Base-by-base conservation (phyloP, 2,888 invertebrate genomes). In the Troides oblongomaculatus region DNA sequence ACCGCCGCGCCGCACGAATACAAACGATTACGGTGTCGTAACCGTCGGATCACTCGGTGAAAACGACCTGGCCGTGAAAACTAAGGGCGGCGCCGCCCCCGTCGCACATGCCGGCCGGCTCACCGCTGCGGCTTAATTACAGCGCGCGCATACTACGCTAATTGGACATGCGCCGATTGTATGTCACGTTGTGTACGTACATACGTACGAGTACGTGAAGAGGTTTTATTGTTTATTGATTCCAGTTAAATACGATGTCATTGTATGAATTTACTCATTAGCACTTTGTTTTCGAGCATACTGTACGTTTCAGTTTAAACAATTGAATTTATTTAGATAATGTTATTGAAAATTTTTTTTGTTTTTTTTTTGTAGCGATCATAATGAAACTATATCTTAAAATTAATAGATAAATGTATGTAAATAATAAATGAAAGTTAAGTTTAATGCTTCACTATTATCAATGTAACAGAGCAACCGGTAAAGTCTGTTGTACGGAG, bases 11-110 rank as follows among this genome's bases (percentile, higher is more conserved):
- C 30, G 79, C 85, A 82, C 75, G 75, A 84, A 80, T 80, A 77
- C 80, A 78, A 78, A 78, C 73, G 76, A 78, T 80, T 83, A 80
- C 81, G 77, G 76, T 79, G 75, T 78, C 77, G 76, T 77, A 79
- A 79, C 80, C 79, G 62, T 80, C 77, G 76, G 80, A 80, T 84
- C 78, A 82, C 79, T 71, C 71, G 77, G 77, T 73, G 77, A 80
- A 83, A 85, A 84, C 81, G 78, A 77, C 80, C 80, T 86, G 86
- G 79, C 87, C 87, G 82, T 88, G 88, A 86, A 85, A 81, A 79
- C 77, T 76, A 78, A 77, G 76, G 76, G 76, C 73, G 74, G 71
- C 69, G 72, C 58, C 73, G 75, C 66, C 73, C 73, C 74, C 50
- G 73, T 58, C 74, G 30, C 23, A 39, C 25, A 57, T n/a, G 66